Conservation (phyloP, 2,888 invertebrate species). For the Hyppa rectilinea region DNA sequence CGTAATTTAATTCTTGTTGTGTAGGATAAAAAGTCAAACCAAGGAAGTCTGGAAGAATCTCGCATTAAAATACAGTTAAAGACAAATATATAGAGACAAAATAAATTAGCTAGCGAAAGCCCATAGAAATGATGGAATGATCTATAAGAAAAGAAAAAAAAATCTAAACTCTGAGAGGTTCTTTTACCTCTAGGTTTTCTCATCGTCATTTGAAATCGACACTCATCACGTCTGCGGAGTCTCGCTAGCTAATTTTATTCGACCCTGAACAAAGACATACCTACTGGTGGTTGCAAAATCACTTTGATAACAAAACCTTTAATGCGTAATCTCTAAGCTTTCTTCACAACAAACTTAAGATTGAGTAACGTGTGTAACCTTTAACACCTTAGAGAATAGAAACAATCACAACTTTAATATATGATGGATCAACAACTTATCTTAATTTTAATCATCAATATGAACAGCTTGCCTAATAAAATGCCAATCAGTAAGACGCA, state of each 20-base stretch:
- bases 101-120: background rate
- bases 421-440: slow-evolving; percentile 33
- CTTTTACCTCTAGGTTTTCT: background rate
- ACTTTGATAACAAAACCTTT: background rate
- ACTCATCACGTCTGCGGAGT: background rate
- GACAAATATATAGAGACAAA: background rate
- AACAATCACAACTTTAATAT: slow-evolving; percentile 19
- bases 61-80: too few species aligned
- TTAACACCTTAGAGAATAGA: slow-evolving; percentile 7
- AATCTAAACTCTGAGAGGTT: background rate
- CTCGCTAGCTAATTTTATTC: background rate
- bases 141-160: background rate
- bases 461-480: slow-evolving; percentile 27
- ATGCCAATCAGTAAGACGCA: slow-evolving; percentile 26
- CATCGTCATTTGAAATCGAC: background rate
- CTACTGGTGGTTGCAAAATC: background rate
- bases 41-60: too few species aligned
- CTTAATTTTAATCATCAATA: slow-evolving; percentile 30
- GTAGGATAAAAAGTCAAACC: background rate
- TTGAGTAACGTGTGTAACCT: slow-evolving; percentile 16
- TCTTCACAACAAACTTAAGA: background rate
- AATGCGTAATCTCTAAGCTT: background rate
- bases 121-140: background rate
- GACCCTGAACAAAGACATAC: background rate
- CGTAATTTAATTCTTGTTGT: background rate